phyloP scores from a whole-genome alignment of 2,113 vertebrate species.

The Antennarius striatus region DNA sequence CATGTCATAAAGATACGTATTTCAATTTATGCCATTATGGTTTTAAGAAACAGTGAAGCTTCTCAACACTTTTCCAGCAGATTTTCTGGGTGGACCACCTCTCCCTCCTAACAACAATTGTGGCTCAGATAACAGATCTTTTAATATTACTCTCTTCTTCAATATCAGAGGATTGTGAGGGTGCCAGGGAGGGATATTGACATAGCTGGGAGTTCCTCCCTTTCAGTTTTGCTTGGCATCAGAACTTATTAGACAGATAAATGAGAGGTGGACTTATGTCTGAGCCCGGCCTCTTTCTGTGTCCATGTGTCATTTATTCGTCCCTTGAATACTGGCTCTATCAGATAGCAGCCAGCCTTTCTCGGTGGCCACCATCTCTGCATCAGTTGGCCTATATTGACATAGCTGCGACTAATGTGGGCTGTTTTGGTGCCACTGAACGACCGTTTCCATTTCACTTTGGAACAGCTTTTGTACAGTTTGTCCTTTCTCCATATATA shows the following conservation, averaged over 20 bases:
- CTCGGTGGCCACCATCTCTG: constrained; percentile 26
- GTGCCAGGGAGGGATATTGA: constrained; percentile 58
- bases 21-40: neutral
- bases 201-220: constrained; percentile 46
- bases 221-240: constrained; percentile 34
- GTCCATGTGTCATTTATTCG: constrained; percentile 45
- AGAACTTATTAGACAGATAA: constrained; percentile 69
- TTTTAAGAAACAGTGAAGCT: constrained; percentile 12
- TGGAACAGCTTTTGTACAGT: constrained; percentile 17
- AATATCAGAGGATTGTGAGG: constrained; percentile 43
- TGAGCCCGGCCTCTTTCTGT: constrained; percentile 26
- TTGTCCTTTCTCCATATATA: neutral
- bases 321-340: constrained; percentile 49
- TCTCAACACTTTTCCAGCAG: constrained; percentile 13
- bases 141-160: constrained; percentile 59
- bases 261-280: constrained; percentile 47
- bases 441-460: constrained; percentile 13
- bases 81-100: constrained; percentile 19
- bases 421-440: constrained; percentile 13
- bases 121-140: constrained; percentile 63
- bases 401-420: constrained; percentile 11
- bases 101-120: constrained; percentile 15
- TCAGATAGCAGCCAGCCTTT: constrained; percentile 58
- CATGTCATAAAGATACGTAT: neutral
- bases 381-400: constrained; percentile 41